Evolutionary conservation across 2,113 vertebrate species (phyloP), one percentile per base, ranked within the genome.

Genomic region (Vidua chalybeata): DNA sequence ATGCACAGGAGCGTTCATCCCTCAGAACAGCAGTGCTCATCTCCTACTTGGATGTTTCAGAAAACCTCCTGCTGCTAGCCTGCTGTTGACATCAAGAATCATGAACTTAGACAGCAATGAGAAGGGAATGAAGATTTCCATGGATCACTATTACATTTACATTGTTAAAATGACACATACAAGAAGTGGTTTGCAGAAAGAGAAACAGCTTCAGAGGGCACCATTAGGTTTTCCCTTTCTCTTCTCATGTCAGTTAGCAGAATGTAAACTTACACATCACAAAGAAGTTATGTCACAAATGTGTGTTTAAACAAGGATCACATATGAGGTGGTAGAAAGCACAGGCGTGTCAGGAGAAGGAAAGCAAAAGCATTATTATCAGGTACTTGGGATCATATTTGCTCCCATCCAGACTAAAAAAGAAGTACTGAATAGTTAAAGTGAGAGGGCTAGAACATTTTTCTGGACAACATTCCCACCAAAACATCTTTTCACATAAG

Each of bases 1-100:
- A 7, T n/a, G 18, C 33, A 59, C 24, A 62, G 51, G 13, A 81
- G 13, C 0, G 0, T 14, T 19, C 9, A 56, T 19, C 26, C 22
- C 22, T 82, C 68, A 41, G 28, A 41, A 63, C 8, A 68, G 26
- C 43, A 68, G 22, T 11, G 30, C 49, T 37, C 30, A 48, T 39
- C 18, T 43, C 14, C 33, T 45, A 6, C 58, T 64, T 67, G 21
- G 23, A 51, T 61, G 35, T 56, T 81, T 84, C 52, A 20, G 56
- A 93, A 90, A 94, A 41, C 4, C 54, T 24, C 37, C 49, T 9
- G 19, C 27, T 68, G 27, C 31, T 72, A 24, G 17, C n/a, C 76
- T 35, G 55, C 76, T 49, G 41, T 4, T 72, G 14, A 55, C 30
- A 64, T 66, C 55, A 80, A 48, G 55, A 84, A 80, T 37, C 17